Percentiles rank a stretch among this genome's conserved stretches.
These are phyloP conservation scores for Suricata suricatta DNA, from an alignment of 2,113 vertebrate genomes.

Conservation along the genomic window DNA sequence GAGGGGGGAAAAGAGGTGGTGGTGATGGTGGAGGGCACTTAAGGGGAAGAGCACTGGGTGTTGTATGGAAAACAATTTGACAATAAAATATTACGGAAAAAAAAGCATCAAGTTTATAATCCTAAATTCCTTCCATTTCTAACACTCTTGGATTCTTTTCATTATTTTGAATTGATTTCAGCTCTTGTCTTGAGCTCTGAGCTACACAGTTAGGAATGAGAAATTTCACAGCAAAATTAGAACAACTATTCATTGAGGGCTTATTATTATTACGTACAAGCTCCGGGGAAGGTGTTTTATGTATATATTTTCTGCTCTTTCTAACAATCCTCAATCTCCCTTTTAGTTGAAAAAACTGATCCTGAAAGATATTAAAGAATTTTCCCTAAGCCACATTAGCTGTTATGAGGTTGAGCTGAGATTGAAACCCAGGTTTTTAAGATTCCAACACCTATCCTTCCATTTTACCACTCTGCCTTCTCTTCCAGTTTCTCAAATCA, in stretches of 20 bases:
- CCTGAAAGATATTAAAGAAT: background rate
- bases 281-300: background rate
- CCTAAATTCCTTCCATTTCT: background rate
- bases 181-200: background rate
- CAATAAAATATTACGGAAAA: no score
- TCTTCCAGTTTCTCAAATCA: background rate
- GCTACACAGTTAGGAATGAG: background rate
- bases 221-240: background rate
- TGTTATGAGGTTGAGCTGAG: background rate
- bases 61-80: no score
- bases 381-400: background rate
- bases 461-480: background rate
- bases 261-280: background rate
- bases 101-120: background rate
- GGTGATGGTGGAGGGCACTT: no score
- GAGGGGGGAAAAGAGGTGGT: no score
- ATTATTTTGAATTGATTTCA: slow-evolving; percentile 1
- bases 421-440: background rate
- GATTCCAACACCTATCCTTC: background rate
- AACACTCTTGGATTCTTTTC: background rate
- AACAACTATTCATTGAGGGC: background rate
- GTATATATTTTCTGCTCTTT: background rate
- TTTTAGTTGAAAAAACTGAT: background rate
- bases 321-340: background rate
- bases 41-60: no score